Evolutionary conservation across 2,797 vertebrate species (phyloP), one percentile per base, ranked within the genome.

Genomic region (Thripadectes ignobilis): DNA sequence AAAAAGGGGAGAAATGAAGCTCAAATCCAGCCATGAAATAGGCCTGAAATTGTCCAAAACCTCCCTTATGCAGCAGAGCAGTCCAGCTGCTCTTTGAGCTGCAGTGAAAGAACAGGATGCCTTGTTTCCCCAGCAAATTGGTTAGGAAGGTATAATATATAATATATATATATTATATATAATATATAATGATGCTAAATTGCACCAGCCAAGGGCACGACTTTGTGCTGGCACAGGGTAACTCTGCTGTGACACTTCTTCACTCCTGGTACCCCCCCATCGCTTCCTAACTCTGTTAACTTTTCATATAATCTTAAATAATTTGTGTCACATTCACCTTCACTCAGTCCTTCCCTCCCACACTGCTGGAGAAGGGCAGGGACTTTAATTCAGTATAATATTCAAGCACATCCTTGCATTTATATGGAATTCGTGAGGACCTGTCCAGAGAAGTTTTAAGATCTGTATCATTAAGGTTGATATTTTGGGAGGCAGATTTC

Each of bases 251-350:
- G 48, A 7, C 73, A 52, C 9, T 52, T 86, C 49, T 62, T 65
- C 4, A 0, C 17, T 48, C 8, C 48, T 14, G 1, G 2, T 62
- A 48, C 43, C 51, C 67, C 55, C 30, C 18, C 14, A 1, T 62
- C 1, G 0, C 30, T 89, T 77, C 39, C 48, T 66, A 46, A 72
- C 14, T 81, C 61, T 14, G 19, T 68, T 61, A 66, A 66, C 22
- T 2, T 80, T 51, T 17, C 6, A 7, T 48, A 29, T 45, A 66
- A 74, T 63, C 65, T 57, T 49, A 24, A 45, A 48, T 55, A 55
- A 63, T 82, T 29, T 49, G n/a, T 66, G 24, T 36, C 80, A 45
- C 27, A 9, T 63, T 91, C 61, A 71, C 19, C 34, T 71, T 74
- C 49, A 26, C 13, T 67, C 71, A 63, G 0, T 41, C 54, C 30